These are phyloP conservation scores for Lophotriccus pileatus DNA, from an alignment of 2,797 vertebrate genomes.

Conservation along the genomic window DNA sequence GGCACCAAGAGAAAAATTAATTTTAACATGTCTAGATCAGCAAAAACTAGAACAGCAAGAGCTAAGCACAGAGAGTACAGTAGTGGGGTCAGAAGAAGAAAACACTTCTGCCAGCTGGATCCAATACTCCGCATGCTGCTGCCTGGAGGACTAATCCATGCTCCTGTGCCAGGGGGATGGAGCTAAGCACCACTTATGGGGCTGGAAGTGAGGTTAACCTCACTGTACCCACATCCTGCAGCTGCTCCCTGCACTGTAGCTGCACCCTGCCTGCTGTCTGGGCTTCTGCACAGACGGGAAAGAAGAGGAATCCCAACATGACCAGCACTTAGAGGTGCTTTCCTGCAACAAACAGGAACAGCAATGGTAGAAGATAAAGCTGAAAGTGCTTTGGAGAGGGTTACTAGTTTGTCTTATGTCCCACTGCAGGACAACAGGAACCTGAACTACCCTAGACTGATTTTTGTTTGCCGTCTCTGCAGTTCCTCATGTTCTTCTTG, in stretches of 20 bases:
- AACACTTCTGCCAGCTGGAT: not conserved
- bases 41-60: constrained; percentile 28
- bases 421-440: not conserved
- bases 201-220: not conserved
- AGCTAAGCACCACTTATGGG: not conserved
- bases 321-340: not conserved
- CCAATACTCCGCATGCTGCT: rapidly evolving
- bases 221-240: not conserved
- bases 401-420: not conserved
- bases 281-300: not conserved
- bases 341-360: not conserved
- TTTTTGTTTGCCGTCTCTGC: not conserved
- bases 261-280: rapidly evolving
- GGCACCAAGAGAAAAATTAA: constrained; percentile 22
- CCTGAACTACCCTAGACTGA: not conserved
- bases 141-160: not conserved
- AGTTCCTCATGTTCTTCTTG: not conserved
- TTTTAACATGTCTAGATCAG: not conserved
- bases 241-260: not conserved
- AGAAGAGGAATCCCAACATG: not conserved
- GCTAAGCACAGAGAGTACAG: not conserved
- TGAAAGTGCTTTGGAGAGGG: not conserved
- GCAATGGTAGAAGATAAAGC: not conserved
- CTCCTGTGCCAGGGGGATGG: not conserved
- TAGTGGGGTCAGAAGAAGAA: not conserved